Percentiles rank a stretch among this genome's conserved stretches.
These are phyloP conservation scores for Trissonchulus sp. DNA, from an alignment of 2,888 invertebrate genomes.

Conservation along the genomic window DNA sequence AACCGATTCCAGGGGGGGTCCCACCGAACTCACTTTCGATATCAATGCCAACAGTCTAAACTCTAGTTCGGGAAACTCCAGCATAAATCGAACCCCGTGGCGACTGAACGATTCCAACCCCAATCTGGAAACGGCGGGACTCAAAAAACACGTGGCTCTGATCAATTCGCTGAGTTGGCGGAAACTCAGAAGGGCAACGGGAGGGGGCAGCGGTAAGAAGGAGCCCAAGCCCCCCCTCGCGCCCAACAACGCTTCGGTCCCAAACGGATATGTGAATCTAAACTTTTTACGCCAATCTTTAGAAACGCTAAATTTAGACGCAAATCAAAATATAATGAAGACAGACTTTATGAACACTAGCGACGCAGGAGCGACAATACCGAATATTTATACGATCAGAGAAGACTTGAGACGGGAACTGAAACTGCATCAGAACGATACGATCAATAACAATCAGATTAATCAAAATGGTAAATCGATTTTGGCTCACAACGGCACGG, in stretches of 20 bases:
- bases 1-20: background rate
- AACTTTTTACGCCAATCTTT: slow-evolving; percentile 24
- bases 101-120: background rate
- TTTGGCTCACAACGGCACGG: background rate
- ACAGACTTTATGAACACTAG: slow-evolving; percentile 12
- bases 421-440: slow-evolving; percentile 40
- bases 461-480: slow-evolving; percentile 36
- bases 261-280: slow-evolving; percentile 24
- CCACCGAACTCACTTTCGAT: background rate
- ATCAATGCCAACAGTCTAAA: background rate
- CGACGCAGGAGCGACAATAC: slow-evolving; percentile 16
- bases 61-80: too few species aligned
- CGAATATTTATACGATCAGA: slow-evolving; percentile 36
- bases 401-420: slow-evolving; percentile 41
- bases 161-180: slow-evolving; percentile 19
- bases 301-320: slow-evolving; percentile 19
- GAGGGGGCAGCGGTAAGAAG: background rate
- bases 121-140: background rate
- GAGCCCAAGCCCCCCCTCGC: background rate
- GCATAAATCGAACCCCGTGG: too few species aligned
- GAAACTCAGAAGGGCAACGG: background rate
- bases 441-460: slow-evolving; percentile 48
- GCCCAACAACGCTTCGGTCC: too few species aligned
- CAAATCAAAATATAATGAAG: background rate
- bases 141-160: background rate